Percentiles rank a stretch among this genome's conserved stretches.
phyloP scores from a whole-genome alignment of 2,797 vertebrate genomes.

The Neostethus bicornis region DNA sequence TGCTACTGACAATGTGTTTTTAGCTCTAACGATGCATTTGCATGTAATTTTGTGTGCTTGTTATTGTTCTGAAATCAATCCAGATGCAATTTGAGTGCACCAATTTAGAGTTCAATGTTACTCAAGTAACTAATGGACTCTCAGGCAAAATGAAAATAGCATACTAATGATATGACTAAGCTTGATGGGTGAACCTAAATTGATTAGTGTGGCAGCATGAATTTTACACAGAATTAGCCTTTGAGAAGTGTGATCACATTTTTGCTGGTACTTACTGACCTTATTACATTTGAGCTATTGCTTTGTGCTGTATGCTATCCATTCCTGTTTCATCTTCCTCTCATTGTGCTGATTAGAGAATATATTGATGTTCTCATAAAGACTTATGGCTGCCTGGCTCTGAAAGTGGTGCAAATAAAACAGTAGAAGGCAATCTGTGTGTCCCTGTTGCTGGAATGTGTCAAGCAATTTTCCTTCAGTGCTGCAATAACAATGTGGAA shows the following conservation, averaged over 20 bases:
- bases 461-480: not conserved
- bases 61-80: constrained; percentile 77
- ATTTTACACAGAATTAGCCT: constrained; percentile 76
- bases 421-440: constrained; percentile 19
- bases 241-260: constrained; percentile 74
- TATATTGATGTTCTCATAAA: constrained; percentile 34
- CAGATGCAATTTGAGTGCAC: constrained; percentile 77
- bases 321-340: constrained; percentile 13
- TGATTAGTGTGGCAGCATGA: constrained; percentile 77
- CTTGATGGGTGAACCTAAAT: constrained; percentile 80
- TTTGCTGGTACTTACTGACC: constrained; percentile 60
- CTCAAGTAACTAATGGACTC: constrained; percentile 79
- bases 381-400: constrained; percentile 22
- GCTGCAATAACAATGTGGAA: constrained; percentile 1
- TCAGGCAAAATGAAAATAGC: constrained; percentile 79
- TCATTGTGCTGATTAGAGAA: constrained; percentile 26
- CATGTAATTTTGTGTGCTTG: constrained; percentile 68
- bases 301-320: constrained; percentile 30
- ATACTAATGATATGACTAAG: constrained; percentile 81
- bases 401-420: constrained; percentile 17
- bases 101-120: constrained; percentile 76
- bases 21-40: constrained; percentile 73
- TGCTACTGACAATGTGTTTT: constrained; percentile 59
- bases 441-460: constrained; percentile 22
- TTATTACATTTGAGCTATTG: constrained; percentile 51